phyloP scores from a whole-genome alignment of 2,113 vertebrate genomes.

The Bos javanicus region DNA sequence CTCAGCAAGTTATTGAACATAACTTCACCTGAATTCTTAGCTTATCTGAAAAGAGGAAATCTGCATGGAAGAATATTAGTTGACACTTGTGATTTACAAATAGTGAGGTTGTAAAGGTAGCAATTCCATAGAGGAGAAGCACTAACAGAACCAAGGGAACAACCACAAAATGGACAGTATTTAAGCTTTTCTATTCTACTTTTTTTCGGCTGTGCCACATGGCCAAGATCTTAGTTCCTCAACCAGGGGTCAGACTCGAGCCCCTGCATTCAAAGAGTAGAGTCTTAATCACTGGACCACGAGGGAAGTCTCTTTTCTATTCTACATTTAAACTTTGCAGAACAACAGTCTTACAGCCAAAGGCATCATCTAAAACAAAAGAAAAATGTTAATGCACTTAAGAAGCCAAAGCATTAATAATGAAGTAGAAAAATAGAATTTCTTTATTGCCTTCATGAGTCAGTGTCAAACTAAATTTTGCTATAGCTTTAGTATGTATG shows the following conservation, averaged over 20 bases:
- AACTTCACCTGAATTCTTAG: not conserved
- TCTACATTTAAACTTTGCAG: not conserved
- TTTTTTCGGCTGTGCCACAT: not conserved
- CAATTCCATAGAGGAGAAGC: not conserved
- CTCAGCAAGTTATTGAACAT: not conserved
- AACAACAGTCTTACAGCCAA: not conserved
- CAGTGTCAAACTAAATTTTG: not conserved
- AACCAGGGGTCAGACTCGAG: not conserved
- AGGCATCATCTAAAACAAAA: slow-evolving; percentile 6
- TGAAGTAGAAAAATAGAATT: not conserved
- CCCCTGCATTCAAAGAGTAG: not conserved
- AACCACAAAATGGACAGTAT: not conserved
- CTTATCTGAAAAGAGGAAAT: slow-evolving; percentile 27
- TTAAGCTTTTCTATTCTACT: not conserved
- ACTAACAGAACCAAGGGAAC: not conserved
- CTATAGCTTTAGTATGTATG: not conserved
- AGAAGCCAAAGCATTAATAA: not conserved
- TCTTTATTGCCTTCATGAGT: not conserved
- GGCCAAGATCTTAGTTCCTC: not conserved
- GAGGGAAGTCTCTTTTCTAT: not conserved
- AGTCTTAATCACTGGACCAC: not conserved
- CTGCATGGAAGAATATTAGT: slow-evolving; percentile 30
- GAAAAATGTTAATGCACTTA: not conserved
- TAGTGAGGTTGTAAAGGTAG: not conserved
- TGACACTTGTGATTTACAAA: slow-evolving; percentile 33